Conservation (phyloP, 2,113 vertebrate species). For the Amia ocellicauda region DNA sequence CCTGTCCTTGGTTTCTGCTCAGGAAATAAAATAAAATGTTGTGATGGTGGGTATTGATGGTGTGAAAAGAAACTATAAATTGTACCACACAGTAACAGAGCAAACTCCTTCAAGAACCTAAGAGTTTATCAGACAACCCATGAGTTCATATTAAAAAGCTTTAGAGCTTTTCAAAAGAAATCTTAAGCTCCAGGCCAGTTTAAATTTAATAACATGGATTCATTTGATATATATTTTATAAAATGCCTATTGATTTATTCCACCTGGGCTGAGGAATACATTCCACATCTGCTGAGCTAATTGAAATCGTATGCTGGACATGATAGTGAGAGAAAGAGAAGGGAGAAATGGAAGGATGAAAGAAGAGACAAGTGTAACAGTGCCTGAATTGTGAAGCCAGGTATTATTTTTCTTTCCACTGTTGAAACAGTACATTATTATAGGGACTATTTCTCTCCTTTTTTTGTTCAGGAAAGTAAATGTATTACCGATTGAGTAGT, state of each 20-base stretch:
- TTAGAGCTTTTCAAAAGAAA: conserved; percentile 26
- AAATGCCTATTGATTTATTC: conserved; percentile 67
- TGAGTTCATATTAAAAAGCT: conserved; percentile 44
- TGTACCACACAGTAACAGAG: background rate
- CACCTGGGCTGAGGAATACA: conserved; percentile 65
- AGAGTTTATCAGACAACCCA: conserved; percentile 18
- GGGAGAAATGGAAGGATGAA: conserved; percentile 18
- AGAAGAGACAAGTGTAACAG: background rate
- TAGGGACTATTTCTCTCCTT: no score
- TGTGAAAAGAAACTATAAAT: background rate
- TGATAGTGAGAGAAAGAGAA: conserved; percentile 27
- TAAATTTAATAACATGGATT: conserved; percentile 63
- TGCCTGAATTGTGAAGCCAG: background rate
- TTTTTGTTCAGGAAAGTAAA: no score
- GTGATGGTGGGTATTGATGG: background rate
- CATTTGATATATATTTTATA: conserved; percentile 52
- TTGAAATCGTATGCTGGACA: conserved; percentile 69
- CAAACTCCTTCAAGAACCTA: conserved; percentile 4
- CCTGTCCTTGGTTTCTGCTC: background rate
- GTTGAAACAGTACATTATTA: no score
- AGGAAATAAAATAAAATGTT: background rate
- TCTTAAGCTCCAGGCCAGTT: conserved; percentile 36
- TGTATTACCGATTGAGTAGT: no score
- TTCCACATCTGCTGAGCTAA: conserved; percentile 74
- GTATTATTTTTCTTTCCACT: no score